Base-by-base conservation (phyloP, 2,113 vertebrate species). In the Cyprinodon variegatus region DNA sequence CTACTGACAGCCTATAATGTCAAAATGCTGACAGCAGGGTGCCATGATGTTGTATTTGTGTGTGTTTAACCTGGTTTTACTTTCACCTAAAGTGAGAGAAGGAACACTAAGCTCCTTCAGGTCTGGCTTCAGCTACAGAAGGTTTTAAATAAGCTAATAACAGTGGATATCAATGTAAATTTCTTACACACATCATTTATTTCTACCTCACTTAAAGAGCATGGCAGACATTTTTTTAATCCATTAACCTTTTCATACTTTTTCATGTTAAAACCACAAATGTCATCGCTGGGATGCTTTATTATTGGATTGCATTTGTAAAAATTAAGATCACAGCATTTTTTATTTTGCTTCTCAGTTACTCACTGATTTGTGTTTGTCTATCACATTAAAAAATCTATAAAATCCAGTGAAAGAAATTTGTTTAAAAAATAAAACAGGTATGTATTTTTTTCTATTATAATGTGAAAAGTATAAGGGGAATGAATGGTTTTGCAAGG, bases 1-100 rank as follows among this genome's bases (percentile, higher is more conserved):
- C 91, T 85, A 87, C 86, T 92, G 90, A 93, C 90, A 90, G 90
- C 65, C 82, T 89, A 87, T 91, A 90, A 91, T 93, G 90, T 89
- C 82, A 84, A 83, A 81, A 83, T 77, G 39, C 79, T 88, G 90
- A 91, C 89, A 88, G 76, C 79, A 79, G 84, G 82, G 81, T 72
- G 74, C 70, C 76, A 69, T 11, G 43, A 79, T 48, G 40, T 36
- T 57, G 62, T 61, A 74, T 83, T n/a, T 77, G 68, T 79, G 69
- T 78, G 78, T 81, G 74, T 73, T 50, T 74, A 76, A 81, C 70
- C 83, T 72, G 77, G 43, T 40, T 80, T 72, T 74, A 73, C 72
- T 76, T 63, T 75, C 75, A 72, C 43, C 68, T 50, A 63, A 9
- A 4, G 77, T 74, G 65, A 72, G 62, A 77, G 59, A 29, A 41